A percentile compares a stretch with the other conserved stretches of the same genome.
phyloP scores from a whole-genome alignment of 2,888 invertebrate species.

The Philhelius pedissequus region DNA sequence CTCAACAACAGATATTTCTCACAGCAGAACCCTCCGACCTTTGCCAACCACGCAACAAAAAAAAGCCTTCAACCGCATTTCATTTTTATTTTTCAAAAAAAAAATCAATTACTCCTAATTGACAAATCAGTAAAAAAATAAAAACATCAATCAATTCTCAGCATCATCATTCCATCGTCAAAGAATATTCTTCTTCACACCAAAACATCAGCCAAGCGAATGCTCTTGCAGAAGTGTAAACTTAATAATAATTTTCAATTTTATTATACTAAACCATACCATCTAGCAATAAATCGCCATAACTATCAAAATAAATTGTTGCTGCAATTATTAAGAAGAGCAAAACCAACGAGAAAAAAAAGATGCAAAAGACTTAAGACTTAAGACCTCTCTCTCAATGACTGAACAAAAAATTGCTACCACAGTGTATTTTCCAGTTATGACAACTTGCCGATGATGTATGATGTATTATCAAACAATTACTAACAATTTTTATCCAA shows the following conservation, averaged over 20 bases:
- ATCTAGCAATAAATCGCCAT: conserved; percentile 41
- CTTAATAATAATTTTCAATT: conserved; percentile 38
- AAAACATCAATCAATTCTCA: background rate
- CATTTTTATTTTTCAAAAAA: background rate
- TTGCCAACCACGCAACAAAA: background rate
- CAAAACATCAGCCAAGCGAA: background rate
- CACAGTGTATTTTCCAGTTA: conserved; percentile 27
- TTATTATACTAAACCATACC: conserved; percentile 30
- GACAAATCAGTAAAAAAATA: background rate
- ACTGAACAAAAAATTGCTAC: background rate
- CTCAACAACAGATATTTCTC: background rate
- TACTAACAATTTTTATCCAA: conserved; percentile 51
- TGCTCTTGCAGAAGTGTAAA: background rate
- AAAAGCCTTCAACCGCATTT: conserved; percentile 31
- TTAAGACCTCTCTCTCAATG: background rate
- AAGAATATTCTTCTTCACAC: background rate
- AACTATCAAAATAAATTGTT: conserved; percentile 53
- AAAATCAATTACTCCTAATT: conserved; percentile 44
- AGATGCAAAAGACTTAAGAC: background rate
- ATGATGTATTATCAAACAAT: conserved; percentile 68
- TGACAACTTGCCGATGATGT: conserved; percentile 64
- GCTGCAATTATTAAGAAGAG: conserved; percentile 1
- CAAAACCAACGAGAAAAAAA: background rate
- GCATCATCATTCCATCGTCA: conserved; percentile 19
- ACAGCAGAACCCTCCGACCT: background rate